Base-by-base conservation (phyloP, 2,797 vertebrate species). In the Taenioides sp. region DNA sequence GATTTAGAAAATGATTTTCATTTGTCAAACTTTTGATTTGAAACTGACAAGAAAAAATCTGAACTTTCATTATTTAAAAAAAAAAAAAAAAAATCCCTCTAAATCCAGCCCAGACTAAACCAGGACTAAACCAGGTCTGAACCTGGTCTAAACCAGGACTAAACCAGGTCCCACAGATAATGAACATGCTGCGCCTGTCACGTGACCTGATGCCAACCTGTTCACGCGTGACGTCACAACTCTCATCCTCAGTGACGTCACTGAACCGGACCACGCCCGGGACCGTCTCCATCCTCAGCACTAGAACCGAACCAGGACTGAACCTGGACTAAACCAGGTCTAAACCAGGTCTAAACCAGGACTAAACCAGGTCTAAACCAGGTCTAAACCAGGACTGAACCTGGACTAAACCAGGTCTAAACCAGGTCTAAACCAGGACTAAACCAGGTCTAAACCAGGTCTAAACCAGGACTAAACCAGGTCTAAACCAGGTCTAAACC, bases 221-320 rank as follows among this genome's bases (percentile, higher is more conserved):
- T 34, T 34, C 5, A 4, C 3, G 4, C 22, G 20, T 62, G 60
- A 62, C 60, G 28, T 62, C 31, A 62, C 52, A 11, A 11, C n/a
- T 55, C n/a, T 55, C 52, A 55, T 55, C n/a, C 5, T 55, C 22
- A 12, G 54, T 55, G 54, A 63, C 61, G 61, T 63, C 61, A 40
- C n/a, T 7, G 18, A 22, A 11, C 20, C 7, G 20, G 34, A 63
- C 61, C 61, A 63, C 61, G 34, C 61, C 61, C 61, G 31, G 61
- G 34, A 22, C 54, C 54, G 54, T 55, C 54, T 55, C 54, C 54
- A 55, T 63, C 61, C 34, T 10, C 16, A 4, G 28, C 7, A 11
- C 20, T 2, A 18, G 31, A 37, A 34, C 31, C 34, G 1, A 18
- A 37, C 61, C 61, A n/a, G 28, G 61, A 37, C 40, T 43, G 3